phyloP scores from a whole-genome alignment of 2,888 invertebrate genomes.

The Ferrisia virgata region DNA sequence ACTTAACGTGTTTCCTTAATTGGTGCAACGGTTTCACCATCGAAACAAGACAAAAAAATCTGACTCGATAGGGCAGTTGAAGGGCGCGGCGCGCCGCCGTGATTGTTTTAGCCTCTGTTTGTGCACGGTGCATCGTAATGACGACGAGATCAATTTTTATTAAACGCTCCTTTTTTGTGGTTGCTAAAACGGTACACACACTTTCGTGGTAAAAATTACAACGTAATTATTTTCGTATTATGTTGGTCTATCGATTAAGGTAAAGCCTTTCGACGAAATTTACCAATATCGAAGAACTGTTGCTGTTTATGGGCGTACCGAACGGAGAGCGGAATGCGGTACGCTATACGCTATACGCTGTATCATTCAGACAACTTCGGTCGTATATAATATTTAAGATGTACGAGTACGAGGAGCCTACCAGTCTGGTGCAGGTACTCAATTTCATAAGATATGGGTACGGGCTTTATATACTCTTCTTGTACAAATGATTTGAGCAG shows the following conservation, averaged over 20 bases:
- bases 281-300: background rate
- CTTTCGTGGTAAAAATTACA: slow-evolving; percentile 2
- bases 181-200: background rate
- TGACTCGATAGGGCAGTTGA: too few species aligned
- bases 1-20: background rate
- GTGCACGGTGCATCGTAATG: background rate
- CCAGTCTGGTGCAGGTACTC: background rate
- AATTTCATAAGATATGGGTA: background rate
- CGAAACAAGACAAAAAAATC: background rate
- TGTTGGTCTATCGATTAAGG: background rate
- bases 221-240: slow-evolving; percentile 16
- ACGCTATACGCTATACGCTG: background rate
- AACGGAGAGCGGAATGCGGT: background rate
- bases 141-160: background rate
- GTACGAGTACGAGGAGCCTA: background rate
- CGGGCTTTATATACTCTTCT: too few species aligned
- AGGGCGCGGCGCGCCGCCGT: background rate
- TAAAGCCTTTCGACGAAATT: background rate
- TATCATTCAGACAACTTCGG: background rate
- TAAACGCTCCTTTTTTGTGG: background rate
- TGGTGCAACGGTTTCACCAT: background rate
- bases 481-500: background rate
- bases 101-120: background rate
- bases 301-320: background rate
- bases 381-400: too few species aligned